Base-by-base conservation (phyloP, 2,888 invertebrate species). In the Quadroppia sp. region DNA sequence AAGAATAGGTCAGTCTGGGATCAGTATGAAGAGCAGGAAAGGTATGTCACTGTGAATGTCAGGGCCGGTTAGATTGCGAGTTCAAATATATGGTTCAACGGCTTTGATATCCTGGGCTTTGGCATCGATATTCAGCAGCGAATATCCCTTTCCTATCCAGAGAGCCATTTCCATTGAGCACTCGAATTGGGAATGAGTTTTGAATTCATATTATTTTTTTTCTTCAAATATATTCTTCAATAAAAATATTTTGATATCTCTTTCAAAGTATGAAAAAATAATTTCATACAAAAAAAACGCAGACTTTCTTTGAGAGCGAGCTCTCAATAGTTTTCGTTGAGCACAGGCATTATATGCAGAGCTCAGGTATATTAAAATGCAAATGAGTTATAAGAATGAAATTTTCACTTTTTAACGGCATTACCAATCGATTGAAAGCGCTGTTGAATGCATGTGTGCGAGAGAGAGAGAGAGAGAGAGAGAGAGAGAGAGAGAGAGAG, bases 301-400 rank as follows among this genome's bases (percentile, higher is more conserved):
- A 50, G 15, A 50, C 4, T 9, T 36, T 36, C 9, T 36, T 36
- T 36, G 36, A 36, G 36, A 7, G 36, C 36, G 36, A 7, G 36
- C 17, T 50, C 50, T 50, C 4, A 50, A n/a, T n/a, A n/a, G n/a
- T n/a, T n/a, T n/a, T n/a, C n/a, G n/a, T n/a, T n/a, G 17, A 50
- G n/a, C 20, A 15, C 50, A 4, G 50, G 17, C 6, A 17, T 42
- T 42, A 9, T 42, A 42, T 15, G 9, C n/a, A n/a, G n/a, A n/a
- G n/a, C n/a, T n/a, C n/a, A n/a, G 36, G 50, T 50, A 50, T 50
- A 50, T 50, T 50, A 50, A 50, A 50, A 50, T 50, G 50, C 50
- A 50, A 50, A 50, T 50, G 3, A 50, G 50, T 4, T 36, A 36
- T 36, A 50, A 9, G 50, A 50, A 20, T n/a, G 50, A 50, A 4